Base-by-base conservation (phyloP, 2,113 vertebrate species). In the Cheilinus undulatus region DNA sequence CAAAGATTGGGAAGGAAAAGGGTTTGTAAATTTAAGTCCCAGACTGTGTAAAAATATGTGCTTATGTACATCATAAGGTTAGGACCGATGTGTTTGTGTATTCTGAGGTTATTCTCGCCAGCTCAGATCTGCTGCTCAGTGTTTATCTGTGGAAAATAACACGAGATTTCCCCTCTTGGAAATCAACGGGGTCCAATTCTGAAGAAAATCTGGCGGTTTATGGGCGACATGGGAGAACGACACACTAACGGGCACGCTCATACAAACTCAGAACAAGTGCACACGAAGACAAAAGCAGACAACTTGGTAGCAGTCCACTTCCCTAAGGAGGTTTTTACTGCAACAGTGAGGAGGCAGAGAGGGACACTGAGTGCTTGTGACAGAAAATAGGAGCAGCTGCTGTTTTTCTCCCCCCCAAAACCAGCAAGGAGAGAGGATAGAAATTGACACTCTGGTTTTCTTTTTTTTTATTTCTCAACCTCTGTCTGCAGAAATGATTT, bases 151-250 rank as follows among this genome's bases (percentile, higher is more conserved):
- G 45, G 64, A 78, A 69, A 73, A 58, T 64, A 56, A 42, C 24
- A 58, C 30, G 43, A 52, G n/a, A 60, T 19, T 43, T 58, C 27
- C 40, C 22, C 46, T 40, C n/a, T 26, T 73, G 62, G 58, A 82
- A 76, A 64, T 61, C 40, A 36, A 30, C 10, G 0, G 63, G 54
- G 48, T 54, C 68, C 54, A 73, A 50, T 60, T 73, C 70, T 67
- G 26, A 4, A 32, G 38, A 67, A 34, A 64, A 59, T 69, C 14
- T 54, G 40, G 10, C 7, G 2, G 59, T 72, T 63, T 26, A 68
- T 42, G 2, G 5, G 3, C 6, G 0, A 26, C n/a, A 1, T 1
- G 49, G 64, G 49, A 56, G 20, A 20, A 20, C 1, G 11, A 57
- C 34, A 27, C 4, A 0, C 3, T 3, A 3, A 6, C 65, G 9